Percentiles rank a stretch among this genome's conserved stretches.
Conservation (phyloP, 2,113 vertebrate species). For the Corvus moneduloides region DNA sequence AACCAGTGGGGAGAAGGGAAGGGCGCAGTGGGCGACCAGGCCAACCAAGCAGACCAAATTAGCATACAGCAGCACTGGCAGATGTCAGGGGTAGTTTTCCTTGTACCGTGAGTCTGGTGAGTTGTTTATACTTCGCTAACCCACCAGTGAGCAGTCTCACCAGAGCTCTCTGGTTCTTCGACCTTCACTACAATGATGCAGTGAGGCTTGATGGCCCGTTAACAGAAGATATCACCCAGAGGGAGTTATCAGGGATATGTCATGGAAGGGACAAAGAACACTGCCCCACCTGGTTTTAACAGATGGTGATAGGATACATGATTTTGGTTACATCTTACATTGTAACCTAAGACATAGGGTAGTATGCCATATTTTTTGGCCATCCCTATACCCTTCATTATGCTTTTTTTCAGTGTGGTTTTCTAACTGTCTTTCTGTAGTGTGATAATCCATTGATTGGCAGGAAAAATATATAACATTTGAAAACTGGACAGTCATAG, state of each 20-base stretch:
- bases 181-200: background rate
- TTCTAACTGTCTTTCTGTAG: background rate
- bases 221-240: background rate
- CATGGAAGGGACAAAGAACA: background rate
- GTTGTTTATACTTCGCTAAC: too few relatives aligned
- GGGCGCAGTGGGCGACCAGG: too few relatives aligned
- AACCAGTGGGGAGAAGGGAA: too few relatives aligned
- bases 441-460: background rate
- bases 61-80: too few relatives aligned
- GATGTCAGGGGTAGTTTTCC: too few relatives aligned
- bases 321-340: background rate
- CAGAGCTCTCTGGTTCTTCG: too few relatives aligned
- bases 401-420: background rate
- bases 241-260: background rate
- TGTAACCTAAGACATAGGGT: background rate
- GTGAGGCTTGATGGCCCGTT: background rate
- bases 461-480: background rate
- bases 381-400: accelerated
- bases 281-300: background rate
- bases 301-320: background rate
- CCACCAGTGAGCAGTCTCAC: too few relatives aligned
- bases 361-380: background rate
- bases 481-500: background rate
- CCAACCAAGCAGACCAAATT: too few relatives aligned
- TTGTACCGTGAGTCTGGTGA: too few relatives aligned